Percentiles rank a stretch among this genome's conserved stretches.
Evolutionary conservation across 1,140 invertebrate species (phyloP).

Genomic region (Parapsyche elsis): DNA sequence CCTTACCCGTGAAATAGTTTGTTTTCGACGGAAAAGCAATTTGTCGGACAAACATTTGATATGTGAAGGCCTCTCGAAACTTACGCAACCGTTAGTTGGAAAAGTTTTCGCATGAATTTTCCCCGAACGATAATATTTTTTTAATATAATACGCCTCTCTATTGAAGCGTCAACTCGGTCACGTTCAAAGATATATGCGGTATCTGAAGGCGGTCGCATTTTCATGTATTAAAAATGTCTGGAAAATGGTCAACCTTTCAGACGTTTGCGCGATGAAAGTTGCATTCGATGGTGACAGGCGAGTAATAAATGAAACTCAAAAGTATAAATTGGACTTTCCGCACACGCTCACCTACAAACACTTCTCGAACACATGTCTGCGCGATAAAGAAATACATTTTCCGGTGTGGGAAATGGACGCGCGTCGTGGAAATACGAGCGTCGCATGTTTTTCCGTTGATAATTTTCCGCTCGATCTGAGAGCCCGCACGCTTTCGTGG

Average conservation of each 20-base stretch:
- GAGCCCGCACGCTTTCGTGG: background rate
- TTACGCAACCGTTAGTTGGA: background rate
- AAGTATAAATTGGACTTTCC: conserved; percentile 40
- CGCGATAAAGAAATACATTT: conserved; percentile 9
- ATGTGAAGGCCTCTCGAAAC: background rate
- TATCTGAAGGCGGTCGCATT: too few species aligned
- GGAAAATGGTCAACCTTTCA: background rate
- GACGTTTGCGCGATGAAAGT: background rate
- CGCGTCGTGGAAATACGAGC: background rate
- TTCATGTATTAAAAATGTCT: background rate
- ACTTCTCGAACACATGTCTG: too few species aligned
- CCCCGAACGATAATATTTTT: conserved; percentile 7
- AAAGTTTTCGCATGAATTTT: conserved; percentile 14
- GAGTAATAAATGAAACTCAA: conserved; percentile 17
- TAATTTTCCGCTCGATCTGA: conserved; percentile 48
- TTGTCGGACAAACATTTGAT: conserved; percentile 24
- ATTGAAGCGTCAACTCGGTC: too few species aligned
- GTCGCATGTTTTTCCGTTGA: conserved; percentile 24
- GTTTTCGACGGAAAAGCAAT: conserved; percentile 11
- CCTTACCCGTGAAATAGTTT: background rate
- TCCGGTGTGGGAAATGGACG: background rate
- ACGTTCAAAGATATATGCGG: too few species aligned
- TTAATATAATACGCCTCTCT: background rate
- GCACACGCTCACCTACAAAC: background rate
- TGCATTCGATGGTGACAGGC: background rate